Evolutionary conservation across 2,888 invertebrate species (phyloP), one percentile per base, ranked within the genome.

Genomic region (Chrysodeixis includens): DNA sequence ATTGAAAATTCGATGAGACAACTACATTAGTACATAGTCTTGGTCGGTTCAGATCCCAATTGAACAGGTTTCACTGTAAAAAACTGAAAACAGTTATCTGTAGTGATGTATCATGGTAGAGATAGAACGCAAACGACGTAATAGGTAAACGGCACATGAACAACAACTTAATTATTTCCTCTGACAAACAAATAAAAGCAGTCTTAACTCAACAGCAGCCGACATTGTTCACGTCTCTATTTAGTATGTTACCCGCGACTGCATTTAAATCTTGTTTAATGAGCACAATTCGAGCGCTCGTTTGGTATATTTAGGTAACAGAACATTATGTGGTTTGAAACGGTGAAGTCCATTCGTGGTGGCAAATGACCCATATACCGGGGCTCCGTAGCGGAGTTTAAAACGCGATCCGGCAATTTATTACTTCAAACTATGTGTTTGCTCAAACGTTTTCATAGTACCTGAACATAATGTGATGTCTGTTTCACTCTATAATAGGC

Each of bases 321-420:
- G 69, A 74, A 69, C 77, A 74, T 77, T 76, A 71, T 76, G 76
- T 66, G 79, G 77, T 83, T 74, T 76, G 72, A 74, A 78, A 68
- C 68, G 62, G 71, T 69, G 64, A 66, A 74, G 74, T 79, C 69
- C 71, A 74, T 74, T 82, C 66, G 72, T 20, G 66, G 80, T 69
- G 66, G 69, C 74, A 83, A 82, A 82, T 81, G 71, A 82, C 79
- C 77, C 78, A 78, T 78, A 74, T 78, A 75, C 77, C 69, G 76
- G 61, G 69, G 70, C 60, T 76, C 77, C 69, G 76, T 62, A 70
- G 70, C 60, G 49, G 65, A 59, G 58, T 66, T 65, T 69, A 79
- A 66, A 69, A 62, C 66, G 72, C 40, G n/a, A n/a, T 72, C 53
- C 65, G 30, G 69, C 55, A 54, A 64, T 69, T 73, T 67, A 61